Evolutionary conservation across 2,113 vertebrate genomes (phyloP), one percentile per base, ranked within the genome.

Genomic region (Xiphias gladius): DNA sequence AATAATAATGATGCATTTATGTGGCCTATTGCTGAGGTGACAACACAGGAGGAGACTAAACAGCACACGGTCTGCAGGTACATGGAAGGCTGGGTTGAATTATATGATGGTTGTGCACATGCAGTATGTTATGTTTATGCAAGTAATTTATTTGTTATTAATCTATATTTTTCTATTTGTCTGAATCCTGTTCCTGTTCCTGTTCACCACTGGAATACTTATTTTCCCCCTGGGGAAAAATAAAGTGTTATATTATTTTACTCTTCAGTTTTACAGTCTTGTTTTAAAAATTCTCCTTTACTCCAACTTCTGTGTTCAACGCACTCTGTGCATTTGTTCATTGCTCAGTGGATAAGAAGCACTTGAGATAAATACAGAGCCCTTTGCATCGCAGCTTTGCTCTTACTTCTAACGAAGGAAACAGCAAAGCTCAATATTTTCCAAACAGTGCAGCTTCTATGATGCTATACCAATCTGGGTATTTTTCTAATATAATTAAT

Each of bases 261-360:
- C 2, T 66, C n/a, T 74, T 59, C 5, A 30, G 22, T 55, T 71
- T 79, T 28, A 57, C 17, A 67, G 14, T 74, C 10, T 48, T 30
- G 12, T 52, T 46, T 59, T 39, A 4, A 46, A 10, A 30, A 58
- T 19, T 54, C 14, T 65, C n/a, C 37, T 3, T 65, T 58, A 70
- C 64, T 80, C 82, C 84, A 66, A 69, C 54, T 35, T 80, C 65
- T 77, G 59, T 48, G 58, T 76, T 70, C n/a, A 13, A 26, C n/a
- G 26, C 58, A 54, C 57, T 83, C 66, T 46, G 80, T 93, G 80
- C 73, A 26, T 76, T 76, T 73, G 73, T 63, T 81, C 68, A 48
- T 57, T 55, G 24, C 79, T 88, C 76, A 2, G 57, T 55, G 54
- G 26, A 71, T 57, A 52, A 61, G 48, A 48, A 83, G 55, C 69